Evolutionary conservation across 2,797 vertebrate genomes (phyloP), one percentile per base, ranked within the genome.

Genomic region (Pempheris klunzingeri): DNA sequence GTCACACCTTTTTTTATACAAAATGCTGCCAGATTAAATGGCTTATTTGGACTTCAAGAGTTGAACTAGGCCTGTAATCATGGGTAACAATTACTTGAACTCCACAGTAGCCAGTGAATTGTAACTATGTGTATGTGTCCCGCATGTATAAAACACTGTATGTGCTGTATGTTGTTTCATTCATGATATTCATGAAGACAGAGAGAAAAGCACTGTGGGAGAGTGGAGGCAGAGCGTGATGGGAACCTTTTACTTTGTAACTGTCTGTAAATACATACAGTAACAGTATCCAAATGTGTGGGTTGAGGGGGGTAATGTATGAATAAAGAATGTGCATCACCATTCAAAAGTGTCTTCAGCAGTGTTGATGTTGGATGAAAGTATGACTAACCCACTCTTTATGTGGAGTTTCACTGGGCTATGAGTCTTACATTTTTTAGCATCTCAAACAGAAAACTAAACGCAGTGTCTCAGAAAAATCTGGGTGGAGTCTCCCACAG

Each of bases 141-240:
- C 55, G 86, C 90, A 91, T 92, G 88, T 92, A 59, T 87, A 73
- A 77, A 82, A 72, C 61, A 54, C 55, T 74, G 71, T 73, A 46
- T 80, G 71, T 79, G 74, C 63, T 81, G 72, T 87, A 58, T 90
- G 84, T 89, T 66, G 67, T 88, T 86, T 85, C 87, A 85, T 90
- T 92, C 90, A 91, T 91, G 90, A 92, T 87, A 93, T 93, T 92
- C 89, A 92, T 91, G 88, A 92, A 80, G 63, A 81, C 59, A 64
- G 77, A 63, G 69, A 81, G 83, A 22, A 67, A 73, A 80, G 71
- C 36, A 64, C n/a, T 74, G 74, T 63, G 59, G 70, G 53, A 74
- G 44, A n/a, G 22, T 30, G 47, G 41, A 34, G 26, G 36, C 12
- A 60, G 59, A 61, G 57, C 4, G 32, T 26, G 6, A 15, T 30